phyloP scores from a whole-genome alignment of 2,113 vertebrate species.

The Sinocyclocheilus anshuiensis region DNA sequence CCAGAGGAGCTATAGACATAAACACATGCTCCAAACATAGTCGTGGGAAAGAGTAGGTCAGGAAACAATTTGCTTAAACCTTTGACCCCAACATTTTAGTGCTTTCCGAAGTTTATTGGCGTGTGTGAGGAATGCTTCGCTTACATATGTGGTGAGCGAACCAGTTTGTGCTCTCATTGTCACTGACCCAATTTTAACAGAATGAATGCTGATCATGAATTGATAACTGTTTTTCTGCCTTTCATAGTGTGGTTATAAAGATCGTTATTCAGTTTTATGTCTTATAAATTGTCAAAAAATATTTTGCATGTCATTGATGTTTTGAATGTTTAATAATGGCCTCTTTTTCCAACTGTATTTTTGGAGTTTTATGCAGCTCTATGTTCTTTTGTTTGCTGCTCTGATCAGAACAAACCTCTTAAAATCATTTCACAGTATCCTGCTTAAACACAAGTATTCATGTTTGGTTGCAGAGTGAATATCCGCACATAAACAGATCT shows the following conservation, averaged over 20 bases:
- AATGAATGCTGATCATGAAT: not conserved
- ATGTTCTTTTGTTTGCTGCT: not conserved
- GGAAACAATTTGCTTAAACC: conserved; percentile 42
- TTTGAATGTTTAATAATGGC: not conserved
- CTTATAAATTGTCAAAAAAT: too few relatives aligned
- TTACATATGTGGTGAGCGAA: conserved; percentile 20
- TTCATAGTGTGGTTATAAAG: not conserved
- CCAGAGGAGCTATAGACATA: not conserved
- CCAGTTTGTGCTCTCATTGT: conserved; percentile 21
- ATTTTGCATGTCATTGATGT: not conserved
- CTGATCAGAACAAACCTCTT: not conserved
- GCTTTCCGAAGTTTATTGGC: conserved; percentile 24
- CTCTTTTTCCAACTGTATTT: not conserved
- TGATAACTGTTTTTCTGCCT: conserved; percentile 6
- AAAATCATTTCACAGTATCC: conserved; percentile 15
- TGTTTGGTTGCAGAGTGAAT: conserved; percentile 18
- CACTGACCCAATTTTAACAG: conserved; percentile 19
- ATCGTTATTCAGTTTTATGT: not conserved
- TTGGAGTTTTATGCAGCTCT: not conserved
- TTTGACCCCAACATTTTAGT: not conserved
- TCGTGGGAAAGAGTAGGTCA: conserved; percentile 29
- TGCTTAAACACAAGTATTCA: conserved; percentile 22
- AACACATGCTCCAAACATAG: not conserved
- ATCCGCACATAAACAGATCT: conserved; percentile 43
- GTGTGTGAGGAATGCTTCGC: conserved; percentile 33